Base-by-base conservation (phyloP, 2,888 invertebrate genomes). In the Pandemis corylana region DNA sequence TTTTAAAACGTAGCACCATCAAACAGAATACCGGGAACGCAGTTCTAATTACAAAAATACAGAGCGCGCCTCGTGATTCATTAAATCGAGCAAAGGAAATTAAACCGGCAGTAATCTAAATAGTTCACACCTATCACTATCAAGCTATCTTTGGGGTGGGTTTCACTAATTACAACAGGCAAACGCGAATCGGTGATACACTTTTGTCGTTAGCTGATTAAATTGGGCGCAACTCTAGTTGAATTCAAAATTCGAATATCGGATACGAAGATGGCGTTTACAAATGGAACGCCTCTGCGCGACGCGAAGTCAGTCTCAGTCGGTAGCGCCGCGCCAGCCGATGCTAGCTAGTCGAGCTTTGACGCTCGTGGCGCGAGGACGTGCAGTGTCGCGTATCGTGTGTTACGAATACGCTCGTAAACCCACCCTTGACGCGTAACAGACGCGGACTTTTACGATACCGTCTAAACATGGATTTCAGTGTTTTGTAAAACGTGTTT, bases 301-400 rank as follows among this genome's bases (percentile, higher is more conserved):
- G 77, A 78, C 80, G 80, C 64, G 74, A 56, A 68, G 77, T 77
- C 77, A 72, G 79, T 76, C 12, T 36, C 28, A 36, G 46, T 46
- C 7, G 44, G 2, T 9, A 9, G 9, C 44, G 44, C 44, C 44
- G 44, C 10, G 3, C 12, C 82, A 81, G 78, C 85, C 88, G 88
- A 88, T 80, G 85, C n/a, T 13, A 20, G 81, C 78, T 85, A 88
- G 89, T 89, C 81, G 85, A 77, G 87, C 85, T 78, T 78, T 74
- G 77, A 76, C 84, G 85, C 85, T 87, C 83, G 76, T 78, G 46
- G 64, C 0, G 76, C 28, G 2, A 5, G 70, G 76, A 56, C 46
- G 86, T 81, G 28, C 4, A 2, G 20, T 36, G n/a, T 46, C 12
- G 46, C 42, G 44, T 36, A 0, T 56, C 2, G 20, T 72, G 68